phyloP scores from a whole-genome alignment of 1,140 invertebrate species.

The Cephus cinctus region DNA sequence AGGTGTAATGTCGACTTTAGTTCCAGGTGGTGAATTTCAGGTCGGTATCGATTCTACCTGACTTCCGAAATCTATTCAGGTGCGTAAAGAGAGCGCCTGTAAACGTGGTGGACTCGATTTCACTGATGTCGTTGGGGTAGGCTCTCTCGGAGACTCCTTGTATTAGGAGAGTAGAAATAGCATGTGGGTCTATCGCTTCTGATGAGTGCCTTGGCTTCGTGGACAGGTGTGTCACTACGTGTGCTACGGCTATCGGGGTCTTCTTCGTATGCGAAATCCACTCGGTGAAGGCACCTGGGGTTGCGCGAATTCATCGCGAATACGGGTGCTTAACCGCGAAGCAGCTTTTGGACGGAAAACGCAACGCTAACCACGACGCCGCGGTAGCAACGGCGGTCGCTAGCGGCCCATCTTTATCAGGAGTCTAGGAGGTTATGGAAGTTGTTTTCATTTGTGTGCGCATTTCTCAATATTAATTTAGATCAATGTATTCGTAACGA shows the following conservation, averaged over 20 bases:
- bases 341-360: too few species aligned
- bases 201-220: conserved; percentile 1
- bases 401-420: conserved; percentile 24
- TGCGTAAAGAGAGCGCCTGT: background rate
- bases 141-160: conserved; percentile 34
- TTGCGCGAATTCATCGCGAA: background rate
- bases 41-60: too few species aligned
- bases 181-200: background rate
- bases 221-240: background rate
- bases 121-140: conserved; percentile 32
- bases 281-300: background rate
- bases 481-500: too few species aligned
- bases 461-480: too few species aligned
- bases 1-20: too few species aligned
- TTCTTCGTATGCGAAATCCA: background rate
- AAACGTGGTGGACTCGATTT: conserved; percentile 1
- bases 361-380: too few species aligned
- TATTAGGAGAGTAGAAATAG: conserved; percentile 26
- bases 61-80: too few species aligned
- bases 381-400: conserved; percentile 37
- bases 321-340: conserved; percentile 24
- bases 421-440: conserved; percentile 25
- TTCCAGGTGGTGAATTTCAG: too few species aligned
- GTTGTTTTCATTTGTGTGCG: too few species aligned
- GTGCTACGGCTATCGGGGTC: background rate